phyloP scores from a whole-genome alignment of 2,797 vertebrate genomes.

The Ctenopoma kingsleyae region DNA sequence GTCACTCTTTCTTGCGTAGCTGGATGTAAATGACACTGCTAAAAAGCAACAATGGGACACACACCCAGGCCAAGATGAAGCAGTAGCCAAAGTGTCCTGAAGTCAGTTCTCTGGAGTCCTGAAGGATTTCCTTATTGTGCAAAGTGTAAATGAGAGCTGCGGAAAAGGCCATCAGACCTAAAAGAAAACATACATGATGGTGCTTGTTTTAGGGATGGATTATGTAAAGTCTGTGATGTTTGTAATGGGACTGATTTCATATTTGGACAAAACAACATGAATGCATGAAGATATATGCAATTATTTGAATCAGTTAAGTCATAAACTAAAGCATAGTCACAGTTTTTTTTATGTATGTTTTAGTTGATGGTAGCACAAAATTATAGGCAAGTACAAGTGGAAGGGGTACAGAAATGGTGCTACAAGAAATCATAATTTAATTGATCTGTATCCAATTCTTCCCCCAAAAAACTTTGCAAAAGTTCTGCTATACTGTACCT shows the following conservation, averaged over 20 bases:
- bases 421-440: not conserved
- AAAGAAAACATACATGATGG: not conserved
- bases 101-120: conserved; percentile 64
- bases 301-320: not conserved
- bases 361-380: not conserved
- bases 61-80: conserved; percentile 91
- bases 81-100: conserved; percentile 90
- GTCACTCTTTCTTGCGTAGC: conserved; percentile 90
- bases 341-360: not conserved
- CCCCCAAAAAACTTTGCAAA: not conserved
- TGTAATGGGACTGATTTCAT: not conserved
- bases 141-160: conserved; percentile 90
- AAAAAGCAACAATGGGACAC: conserved; percentile 87
- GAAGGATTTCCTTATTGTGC: conserved; percentile 86
- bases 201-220: not conserved
- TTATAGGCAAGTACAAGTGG: not conserved
- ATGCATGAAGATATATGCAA: not conserved
- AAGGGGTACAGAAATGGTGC: not conserved
- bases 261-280: not conserved
- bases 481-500: not conserved
- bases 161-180: conserved; percentile 86
- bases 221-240: not conserved
- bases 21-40: conserved; percentile 91
- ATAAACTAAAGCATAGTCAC: not conserved
- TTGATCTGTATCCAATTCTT: not conserved